Conservation (phyloP, 1,140 invertebrate genomes). For the Zaprionus kolodkinae region DNA sequence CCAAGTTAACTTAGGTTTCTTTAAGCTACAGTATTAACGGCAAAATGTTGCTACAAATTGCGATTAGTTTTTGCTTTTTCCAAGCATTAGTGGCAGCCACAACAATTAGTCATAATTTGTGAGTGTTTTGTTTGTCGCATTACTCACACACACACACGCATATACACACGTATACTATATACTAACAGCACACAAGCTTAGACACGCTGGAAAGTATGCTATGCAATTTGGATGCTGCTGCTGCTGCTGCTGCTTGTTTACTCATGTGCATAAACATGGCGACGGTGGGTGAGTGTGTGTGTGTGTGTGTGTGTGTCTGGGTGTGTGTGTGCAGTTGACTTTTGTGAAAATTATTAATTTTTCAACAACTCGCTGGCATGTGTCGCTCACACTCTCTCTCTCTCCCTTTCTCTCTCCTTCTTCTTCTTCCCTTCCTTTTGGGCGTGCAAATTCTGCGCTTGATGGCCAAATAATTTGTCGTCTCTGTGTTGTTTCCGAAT, state of each 20-base stretch:
- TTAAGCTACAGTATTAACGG: no score
- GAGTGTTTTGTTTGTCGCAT: background rate
- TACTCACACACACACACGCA: background rate
- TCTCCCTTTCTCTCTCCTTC: constrained; percentile 4
- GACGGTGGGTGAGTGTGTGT: constrained; percentile 24
- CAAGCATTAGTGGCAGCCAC: constrained; percentile 2
- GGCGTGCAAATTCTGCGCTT: constrained; percentile 63
- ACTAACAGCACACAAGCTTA: no score
- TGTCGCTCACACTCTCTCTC: background rate
- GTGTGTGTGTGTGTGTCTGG: constrained; percentile 18
- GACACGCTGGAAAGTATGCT: constrained; percentile 57
- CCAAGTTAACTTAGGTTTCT: background rate
- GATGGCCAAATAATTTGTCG: constrained; percentile 81
- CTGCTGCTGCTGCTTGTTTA: constrained; percentile 47
- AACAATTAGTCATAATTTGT: constrained; percentile 41
- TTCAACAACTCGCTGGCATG: constrained; percentile 33
- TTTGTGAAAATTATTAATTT: constrained; percentile 79
- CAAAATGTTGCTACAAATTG: background rate
- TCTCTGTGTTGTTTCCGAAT: constrained; percentile 75
- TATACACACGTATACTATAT: background rate
- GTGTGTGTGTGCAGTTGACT: constrained; percentile 57
- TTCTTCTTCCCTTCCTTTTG: background rate
- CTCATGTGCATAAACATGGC: constrained; percentile 72
- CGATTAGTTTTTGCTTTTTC: constrained; percentile 3
- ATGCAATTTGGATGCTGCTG: constrained; percentile 47